Conservation (phyloP, 2,888 invertebrate species). For the Apoderus coryli region DNA sequence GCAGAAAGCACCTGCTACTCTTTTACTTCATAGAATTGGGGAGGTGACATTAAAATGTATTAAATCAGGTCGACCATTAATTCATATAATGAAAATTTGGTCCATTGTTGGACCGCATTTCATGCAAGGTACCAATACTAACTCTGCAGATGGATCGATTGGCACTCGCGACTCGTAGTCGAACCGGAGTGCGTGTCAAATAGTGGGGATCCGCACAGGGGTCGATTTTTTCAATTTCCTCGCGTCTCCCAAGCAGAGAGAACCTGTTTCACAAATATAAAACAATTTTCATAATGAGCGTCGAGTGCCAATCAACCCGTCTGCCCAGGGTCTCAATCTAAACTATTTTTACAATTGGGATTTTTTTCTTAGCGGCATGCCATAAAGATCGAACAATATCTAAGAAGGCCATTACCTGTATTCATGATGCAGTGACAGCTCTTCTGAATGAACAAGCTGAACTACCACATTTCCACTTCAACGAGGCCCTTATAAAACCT, state of each 20-base stretch:
- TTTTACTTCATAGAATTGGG: conserved; percentile 69
- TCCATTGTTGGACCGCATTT: conserved; percentile 39
- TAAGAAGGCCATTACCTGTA: conserved; percentile 80
- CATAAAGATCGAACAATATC: conserved; percentile 80
- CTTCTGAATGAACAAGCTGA: conserved; percentile 77
- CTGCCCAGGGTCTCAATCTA: neutral
- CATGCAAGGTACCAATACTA: too few species aligned
- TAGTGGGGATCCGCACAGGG: too few species aligned
- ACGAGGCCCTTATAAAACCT: conserved; percentile 87
- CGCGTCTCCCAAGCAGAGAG: too few species aligned
- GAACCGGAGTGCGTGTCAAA: too few species aligned
- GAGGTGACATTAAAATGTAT: conserved; percentile 81
- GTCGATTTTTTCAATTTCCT: too few species aligned
- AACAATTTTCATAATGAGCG: too few species aligned
- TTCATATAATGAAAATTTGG: conserved; percentile 89
- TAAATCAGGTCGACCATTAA: conserved; percentile 70
- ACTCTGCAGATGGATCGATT: too few species aligned
- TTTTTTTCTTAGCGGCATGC: too few species aligned
- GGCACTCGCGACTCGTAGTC: too few species aligned
- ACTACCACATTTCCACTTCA: conserved; percentile 86
- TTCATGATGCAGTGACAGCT: conserved; percentile 83
- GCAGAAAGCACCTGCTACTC: conserved; percentile 36
- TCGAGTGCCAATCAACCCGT: too few species aligned
- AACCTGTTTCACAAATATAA: too few species aligned
- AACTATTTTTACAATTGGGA: too few species aligned